Evolutionary conservation across 1,140 invertebrate species (phyloP).

Genomic region (Pogonus chalceus): DNA sequence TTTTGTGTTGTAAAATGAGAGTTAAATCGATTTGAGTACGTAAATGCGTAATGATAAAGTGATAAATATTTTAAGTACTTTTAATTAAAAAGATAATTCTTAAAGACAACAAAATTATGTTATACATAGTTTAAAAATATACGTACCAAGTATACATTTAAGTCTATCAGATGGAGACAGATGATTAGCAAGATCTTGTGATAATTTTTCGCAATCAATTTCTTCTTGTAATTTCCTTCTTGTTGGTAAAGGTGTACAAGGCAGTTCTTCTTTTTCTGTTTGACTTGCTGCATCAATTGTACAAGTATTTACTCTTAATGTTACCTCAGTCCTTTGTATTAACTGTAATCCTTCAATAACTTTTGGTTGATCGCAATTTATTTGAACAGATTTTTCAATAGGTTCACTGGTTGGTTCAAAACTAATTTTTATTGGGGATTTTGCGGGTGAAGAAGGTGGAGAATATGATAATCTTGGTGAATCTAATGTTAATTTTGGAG

Average conservation of each 20-base stretch:
- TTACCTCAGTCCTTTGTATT: slow-evolving; percentile 50
- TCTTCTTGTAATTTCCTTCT: slow-evolving; percentile 59
- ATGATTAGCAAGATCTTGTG: slow-evolving; percentile 59
- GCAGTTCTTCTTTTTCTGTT: slow-evolving; percentile 41
- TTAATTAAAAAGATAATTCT: too few relatives aligned
- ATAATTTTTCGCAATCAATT: slow-evolving; percentile 68
- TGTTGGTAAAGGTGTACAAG: slow-evolving; percentile 30
- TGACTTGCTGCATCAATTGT: slow-evolving; percentile 53
- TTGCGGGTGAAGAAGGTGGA: slow-evolving; percentile 27
- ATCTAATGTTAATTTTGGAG: slow-evolving; percentile 17
- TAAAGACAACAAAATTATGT: not conserved
- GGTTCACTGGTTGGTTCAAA: slow-evolving; percentile 16
- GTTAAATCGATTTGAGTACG: too few relatives aligned
- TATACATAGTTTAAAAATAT: not conserved
- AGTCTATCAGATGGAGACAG: slow-evolving; percentile 58
- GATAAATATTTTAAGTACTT: too few relatives aligned
- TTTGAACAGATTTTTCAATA: slow-evolving; percentile 28
- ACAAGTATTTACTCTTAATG: slow-evolving; percentile 46
- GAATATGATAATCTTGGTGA: too few relatives aligned
- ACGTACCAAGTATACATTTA: slow-evolving; percentile 55
- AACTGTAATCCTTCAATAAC: slow-evolving; percentile 43
- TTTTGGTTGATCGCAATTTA: slow-evolving; percentile 25
- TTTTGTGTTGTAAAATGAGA: too few relatives aligned
- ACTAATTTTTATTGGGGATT: slow-evolving; percentile 21
- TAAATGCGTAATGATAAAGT: too few relatives aligned